Evolutionary conservation across 2,113 vertebrate genomes (phyloP).

Genomic region (Martes martes): DNA sequence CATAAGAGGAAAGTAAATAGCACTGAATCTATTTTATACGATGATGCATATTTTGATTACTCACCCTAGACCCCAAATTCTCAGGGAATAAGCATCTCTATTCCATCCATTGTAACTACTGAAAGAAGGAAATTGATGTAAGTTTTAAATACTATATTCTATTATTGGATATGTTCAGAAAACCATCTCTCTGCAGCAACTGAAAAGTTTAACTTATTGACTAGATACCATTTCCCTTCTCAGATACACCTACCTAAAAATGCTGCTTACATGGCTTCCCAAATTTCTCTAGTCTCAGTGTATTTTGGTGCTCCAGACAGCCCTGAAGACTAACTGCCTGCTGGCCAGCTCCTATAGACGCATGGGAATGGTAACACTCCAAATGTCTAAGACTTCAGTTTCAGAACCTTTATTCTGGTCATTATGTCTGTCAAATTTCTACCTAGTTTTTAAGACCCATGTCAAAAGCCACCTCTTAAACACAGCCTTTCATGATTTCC

Average conservation of each 20-base stretch:
- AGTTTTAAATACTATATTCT: slow-evolving; percentile 4
- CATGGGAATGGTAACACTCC: neutral
- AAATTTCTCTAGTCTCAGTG: neutral
- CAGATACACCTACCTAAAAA: neutral
- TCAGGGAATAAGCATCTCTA: slow-evolving; percentile 92
- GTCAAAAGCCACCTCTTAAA: neutral
- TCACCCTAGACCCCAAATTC: slow-evolving; percentile 93
- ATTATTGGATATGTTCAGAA: neutral
- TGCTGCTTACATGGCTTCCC: neutral
- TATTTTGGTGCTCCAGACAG: neutral
- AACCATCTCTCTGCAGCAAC: neutral
- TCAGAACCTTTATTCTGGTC: neutral
- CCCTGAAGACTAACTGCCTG: neutral
- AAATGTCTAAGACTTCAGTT: neutral
- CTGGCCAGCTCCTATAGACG: neutral
- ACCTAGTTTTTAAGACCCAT: neutral
- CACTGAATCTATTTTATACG: neutral
- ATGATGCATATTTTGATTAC: slow-evolving; percentile 54
- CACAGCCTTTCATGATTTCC: neutral
- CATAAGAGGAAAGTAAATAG: neutral
- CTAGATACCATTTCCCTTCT: neutral
- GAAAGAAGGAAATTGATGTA: slow-evolving; percentile 56
- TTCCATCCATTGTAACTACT: slow-evolving; percentile 96
- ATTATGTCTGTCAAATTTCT: neutral
- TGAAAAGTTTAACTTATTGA: neutral